Conservation (phyloP, 1,140 invertebrate genomes). For the Anagrus nilaparvatae region DNA sequence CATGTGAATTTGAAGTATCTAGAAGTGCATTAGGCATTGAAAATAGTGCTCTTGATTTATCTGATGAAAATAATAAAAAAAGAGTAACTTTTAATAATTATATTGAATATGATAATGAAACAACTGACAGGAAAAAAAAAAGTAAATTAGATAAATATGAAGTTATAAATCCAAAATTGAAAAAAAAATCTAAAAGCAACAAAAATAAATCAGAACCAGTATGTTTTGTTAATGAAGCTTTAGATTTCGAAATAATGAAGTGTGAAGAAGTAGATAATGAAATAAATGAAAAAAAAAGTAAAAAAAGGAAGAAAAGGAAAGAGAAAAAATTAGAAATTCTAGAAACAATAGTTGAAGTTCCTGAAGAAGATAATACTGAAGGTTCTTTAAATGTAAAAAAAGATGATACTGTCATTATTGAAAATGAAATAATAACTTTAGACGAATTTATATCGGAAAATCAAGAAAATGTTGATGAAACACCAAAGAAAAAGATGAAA, state of each 20-base stretch:
- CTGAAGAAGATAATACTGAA: conserved; percentile 24
- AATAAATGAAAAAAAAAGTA: conserved; percentile 25
- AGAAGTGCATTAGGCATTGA: conserved; percentile 27
- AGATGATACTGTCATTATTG: neutral
- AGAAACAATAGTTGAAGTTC: conserved; percentile 30
- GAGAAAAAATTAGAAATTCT: conserved; percentile 19
- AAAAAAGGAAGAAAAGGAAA: conserved; percentile 21
- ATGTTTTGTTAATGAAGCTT: conserved; percentile 25
- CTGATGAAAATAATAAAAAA: conserved; percentile 32
- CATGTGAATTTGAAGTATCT: conserved; percentile 29
- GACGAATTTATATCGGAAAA: neutral
- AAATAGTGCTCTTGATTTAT: conserved; percentile 33
- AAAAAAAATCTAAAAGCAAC: conserved; percentile 20
- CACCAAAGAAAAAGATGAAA: conserved; percentile 17
- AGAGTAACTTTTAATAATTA: conserved; percentile 36
- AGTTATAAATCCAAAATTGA: conserved; percentile 29
- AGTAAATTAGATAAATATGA: conserved; percentile 35
- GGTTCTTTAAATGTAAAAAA: neutral
- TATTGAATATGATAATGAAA: conserved; percentile 29
- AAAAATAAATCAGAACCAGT: neutral
- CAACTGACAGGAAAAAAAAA: conserved; percentile 27
- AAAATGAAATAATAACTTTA: neutral
- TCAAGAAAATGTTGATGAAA: conserved; percentile 12
- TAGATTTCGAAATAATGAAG: conserved; percentile 20
- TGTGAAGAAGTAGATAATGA: conserved; percentile 29